Evolutionary conservation across 2,797 vertebrate species (phyloP).

Genomic region (Myotis myotis): DNA sequence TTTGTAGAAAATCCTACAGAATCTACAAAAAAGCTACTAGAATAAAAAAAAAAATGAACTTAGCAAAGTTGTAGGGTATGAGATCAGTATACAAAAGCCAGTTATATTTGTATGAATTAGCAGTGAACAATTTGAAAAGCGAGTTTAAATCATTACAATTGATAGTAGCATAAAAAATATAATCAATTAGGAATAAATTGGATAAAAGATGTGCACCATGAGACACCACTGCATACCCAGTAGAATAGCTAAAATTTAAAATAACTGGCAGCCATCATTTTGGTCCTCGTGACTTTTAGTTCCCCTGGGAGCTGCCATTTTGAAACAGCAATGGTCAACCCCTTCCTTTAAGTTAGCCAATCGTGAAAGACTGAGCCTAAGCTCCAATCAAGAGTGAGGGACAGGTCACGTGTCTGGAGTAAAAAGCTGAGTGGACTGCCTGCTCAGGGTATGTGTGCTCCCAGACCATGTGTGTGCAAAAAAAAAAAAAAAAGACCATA

Average conservation of each 20-base stretch:
- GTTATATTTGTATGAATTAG: neutral
- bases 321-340: too few relatives aligned
- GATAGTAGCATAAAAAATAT: neutral
- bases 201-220: neutral
- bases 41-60: neutral
- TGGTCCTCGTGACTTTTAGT: too few relatives aligned
- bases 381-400: too few relatives aligned
- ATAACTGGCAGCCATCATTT: too few relatives aligned
- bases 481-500: neutral
- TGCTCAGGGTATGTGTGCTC: too few relatives aligned
- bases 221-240: neutral
- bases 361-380: too few relatives aligned
- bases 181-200: neutral
- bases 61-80: neutral
- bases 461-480: too few relatives aligned
- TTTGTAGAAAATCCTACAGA: neutral
- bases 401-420: too few relatives aligned
- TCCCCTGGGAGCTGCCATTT: too few relatives aligned
- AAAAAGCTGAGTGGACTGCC: too few relatives aligned
- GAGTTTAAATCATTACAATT: neutral
- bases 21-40: neutral
- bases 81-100: neutral
- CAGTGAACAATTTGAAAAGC: constrained; percentile 13
- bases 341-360: too few relatives aligned
- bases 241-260: neutral